These are phyloP conservation scores for Chaetodon trifasciatus DNA, from an alignment of 2,797 vertebrate genomes.

Conservation along the genomic window DNA sequence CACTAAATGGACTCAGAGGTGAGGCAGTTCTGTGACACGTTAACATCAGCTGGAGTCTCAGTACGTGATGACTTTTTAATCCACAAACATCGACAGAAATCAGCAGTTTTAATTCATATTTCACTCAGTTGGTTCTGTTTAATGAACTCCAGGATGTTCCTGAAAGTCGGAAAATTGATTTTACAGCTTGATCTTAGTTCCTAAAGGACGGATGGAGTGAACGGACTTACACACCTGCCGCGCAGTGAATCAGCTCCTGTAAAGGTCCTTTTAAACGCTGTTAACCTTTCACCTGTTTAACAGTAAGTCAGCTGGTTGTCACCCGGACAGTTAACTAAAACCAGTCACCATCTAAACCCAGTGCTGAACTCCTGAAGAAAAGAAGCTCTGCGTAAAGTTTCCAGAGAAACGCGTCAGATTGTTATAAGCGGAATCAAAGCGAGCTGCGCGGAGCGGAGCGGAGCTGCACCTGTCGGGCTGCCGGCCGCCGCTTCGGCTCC, in stretches of 20 bases:
- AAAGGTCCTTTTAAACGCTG: no score
- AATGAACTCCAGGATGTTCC: background rate
- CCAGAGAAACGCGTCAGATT: background rate
- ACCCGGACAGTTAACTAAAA: background rate
- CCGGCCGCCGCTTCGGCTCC: no score
- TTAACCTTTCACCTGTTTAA: background rate
- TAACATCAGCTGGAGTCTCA: no score
- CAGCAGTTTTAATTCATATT: background rate
- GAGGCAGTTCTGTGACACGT: background rate
- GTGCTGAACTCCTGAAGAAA: no score
- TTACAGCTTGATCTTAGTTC: background rate
- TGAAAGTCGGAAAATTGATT: background rate
- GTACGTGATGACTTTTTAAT: background rate
- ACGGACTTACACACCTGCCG: background rate
- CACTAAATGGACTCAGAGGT: background rate
- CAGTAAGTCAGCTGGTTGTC: background rate
- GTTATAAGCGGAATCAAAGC: no score
- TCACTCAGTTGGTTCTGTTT: background rate
- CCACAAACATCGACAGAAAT: no score
- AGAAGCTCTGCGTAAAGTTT: background rate
- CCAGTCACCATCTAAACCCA: background rate
- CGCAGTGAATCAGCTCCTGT: no score
- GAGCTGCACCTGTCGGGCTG: slow-evolving; percentile 29
- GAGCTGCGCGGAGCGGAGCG: background rate
- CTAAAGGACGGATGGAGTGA: background rate